These are phyloP conservation scores for Micronisus gabar DNA, from an alignment of 2,113 vertebrate species.

Conservation along the genomic window DNA sequence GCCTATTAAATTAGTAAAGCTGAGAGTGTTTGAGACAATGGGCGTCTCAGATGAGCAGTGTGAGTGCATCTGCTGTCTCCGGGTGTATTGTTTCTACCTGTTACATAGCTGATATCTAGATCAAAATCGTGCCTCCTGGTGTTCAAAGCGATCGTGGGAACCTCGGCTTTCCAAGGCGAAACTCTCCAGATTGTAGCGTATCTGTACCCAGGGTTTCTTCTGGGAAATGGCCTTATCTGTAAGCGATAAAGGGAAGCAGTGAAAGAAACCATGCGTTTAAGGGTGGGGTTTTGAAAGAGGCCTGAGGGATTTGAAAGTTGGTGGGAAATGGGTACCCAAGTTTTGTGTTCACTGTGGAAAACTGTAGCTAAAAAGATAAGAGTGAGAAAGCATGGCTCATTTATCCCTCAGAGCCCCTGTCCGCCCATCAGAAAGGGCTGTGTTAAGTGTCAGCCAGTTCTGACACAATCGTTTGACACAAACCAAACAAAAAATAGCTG, in stretches of 20 bases:
- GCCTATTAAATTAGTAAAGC: slow-evolving; percentile 1
- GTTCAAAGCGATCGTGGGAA: neutral
- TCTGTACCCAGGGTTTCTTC: neutral
- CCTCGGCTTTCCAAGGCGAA: neutral
- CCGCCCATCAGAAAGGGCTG: neutral
- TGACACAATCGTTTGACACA: neutral
- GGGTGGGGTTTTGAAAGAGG: neutral
- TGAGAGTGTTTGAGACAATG: neutral
- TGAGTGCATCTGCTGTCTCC: neutral
- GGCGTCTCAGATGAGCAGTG: neutral
- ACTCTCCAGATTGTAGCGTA: neutral
- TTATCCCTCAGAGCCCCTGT: neutral
- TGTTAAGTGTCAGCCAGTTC: neutral
- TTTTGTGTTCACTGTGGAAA: neutral
- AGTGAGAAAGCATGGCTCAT: neutral
- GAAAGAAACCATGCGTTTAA: slow-evolving; percentile 2
- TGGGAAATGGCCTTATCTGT: slow-evolving; percentile 26
- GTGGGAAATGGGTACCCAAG: slow-evolving; percentile 19
- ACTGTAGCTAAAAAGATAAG: neutral
- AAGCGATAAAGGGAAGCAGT: neutral
- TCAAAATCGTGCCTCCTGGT: neutral
- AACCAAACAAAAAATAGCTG: neutral
- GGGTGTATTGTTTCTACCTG: neutral
- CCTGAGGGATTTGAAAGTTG: neutral
- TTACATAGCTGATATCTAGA: neutral